Evolutionary conservation across 2,113 vertebrate species (phyloP), one percentile per base, ranked within the genome.

Genomic region (Platysternon megacephalum): DNA sequence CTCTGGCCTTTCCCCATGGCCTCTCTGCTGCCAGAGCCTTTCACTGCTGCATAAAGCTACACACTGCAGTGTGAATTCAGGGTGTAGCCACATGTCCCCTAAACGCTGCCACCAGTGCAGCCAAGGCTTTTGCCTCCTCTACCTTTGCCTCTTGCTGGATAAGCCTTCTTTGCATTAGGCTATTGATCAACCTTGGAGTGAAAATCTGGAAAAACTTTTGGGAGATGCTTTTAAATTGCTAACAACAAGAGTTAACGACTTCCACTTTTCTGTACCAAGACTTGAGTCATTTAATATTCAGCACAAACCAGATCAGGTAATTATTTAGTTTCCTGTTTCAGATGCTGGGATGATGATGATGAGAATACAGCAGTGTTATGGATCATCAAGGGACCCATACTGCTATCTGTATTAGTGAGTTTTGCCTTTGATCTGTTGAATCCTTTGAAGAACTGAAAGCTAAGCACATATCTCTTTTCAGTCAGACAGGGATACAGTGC

Each of bases 281-380:
- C 39, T 81, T 49, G 85, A 83, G 32, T 26, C 28, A 0, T 82
- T 79, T 17, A 11, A 1, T 42, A 26, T 58, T 16, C 8, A 21
- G 1, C 72, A 56, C 55, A 58, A 92, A 88, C 11, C 39, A 78
- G 44, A 44, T 14, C 24, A 80, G 6, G 13, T 3, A 51, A 42
- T 26, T 29, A 5, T 92, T 2, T 81, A 84, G 1, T 90, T 91
- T 82, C 10, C 28, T 61, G 1, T 91, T 92, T 46, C 93, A 98
- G 98, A 26, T 98, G 98, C 79, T 98, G 98, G 98, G 98, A 98
- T 89, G 97, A 98, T 48, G 97, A 98, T 42, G 98, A 98, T 5
- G 97, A 96, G 91, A 94, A 92, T 28, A 96, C 88, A 58, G 86
- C 94, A 28, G 93, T 98, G 52, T 93, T 98, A 93, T 99, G 98